These are phyloP conservation scores for Zeuzera pyrina DNA, from an alignment of 2,888 invertebrate genomes.

Conservation along the genomic window DNA sequence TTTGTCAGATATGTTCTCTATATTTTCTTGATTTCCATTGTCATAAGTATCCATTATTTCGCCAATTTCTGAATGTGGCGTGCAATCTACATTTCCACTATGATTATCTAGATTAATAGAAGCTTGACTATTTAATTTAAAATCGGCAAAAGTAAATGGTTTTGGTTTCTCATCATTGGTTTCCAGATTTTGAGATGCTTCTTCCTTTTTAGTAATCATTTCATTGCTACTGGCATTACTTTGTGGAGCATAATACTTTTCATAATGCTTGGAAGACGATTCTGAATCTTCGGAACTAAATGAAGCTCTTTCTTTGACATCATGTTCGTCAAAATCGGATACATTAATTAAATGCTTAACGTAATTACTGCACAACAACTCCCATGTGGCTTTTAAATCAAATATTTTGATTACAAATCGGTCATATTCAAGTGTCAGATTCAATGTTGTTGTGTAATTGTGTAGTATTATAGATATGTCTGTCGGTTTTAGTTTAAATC, in stretches of 20 bases:
- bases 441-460: constrained; percentile 68
- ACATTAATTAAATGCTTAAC: constrained; percentile 58
- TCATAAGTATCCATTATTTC: constrained; percentile 11
- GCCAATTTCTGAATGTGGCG: constrained; percentile 12
- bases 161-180: constrained; percentile 35
- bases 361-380: constrained; percentile 72
- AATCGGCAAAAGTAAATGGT: constrained; percentile 73
- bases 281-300: constrained; percentile 53
- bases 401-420: constrained; percentile 74
- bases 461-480: constrained; percentile 77
- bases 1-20: constrained; percentile 5
- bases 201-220: constrained; percentile 15
- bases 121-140: constrained; percentile 51
- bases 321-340: constrained; percentile 52
- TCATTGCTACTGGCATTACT: constrained; percentile 18
- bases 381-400: constrained; percentile 76
- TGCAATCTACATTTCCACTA: constrained; percentile 16
- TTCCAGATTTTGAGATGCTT: constrained; percentile 10
- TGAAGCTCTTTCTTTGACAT: constrained; percentile 47
- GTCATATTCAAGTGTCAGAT: constrained; percentile 69
- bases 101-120: constrained; percentile 26
- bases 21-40: constrained; percentile 10
- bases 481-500: constrained; percentile 74
- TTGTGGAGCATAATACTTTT: constrained; percentile 43
- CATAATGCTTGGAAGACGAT: constrained; percentile 52